These are phyloP conservation scores for Spilosoma lubricipeda DNA, from an alignment of 2,888 invertebrate species.

Conservation along the genomic window DNA sequence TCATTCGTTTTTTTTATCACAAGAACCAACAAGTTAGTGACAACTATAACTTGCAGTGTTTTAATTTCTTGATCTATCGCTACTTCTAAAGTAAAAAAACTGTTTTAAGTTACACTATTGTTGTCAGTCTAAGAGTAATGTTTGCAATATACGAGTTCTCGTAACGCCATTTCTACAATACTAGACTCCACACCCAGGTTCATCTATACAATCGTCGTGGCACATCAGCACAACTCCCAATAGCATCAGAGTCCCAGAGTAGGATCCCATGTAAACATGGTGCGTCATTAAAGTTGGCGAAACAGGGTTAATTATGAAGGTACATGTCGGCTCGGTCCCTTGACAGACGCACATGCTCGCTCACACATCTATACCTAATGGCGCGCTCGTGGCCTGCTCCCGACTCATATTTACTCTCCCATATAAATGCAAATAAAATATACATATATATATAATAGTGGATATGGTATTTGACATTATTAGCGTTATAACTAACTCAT, in stretches of 20 bases:
- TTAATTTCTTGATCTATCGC: background rate
- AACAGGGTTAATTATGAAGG: conserved; percentile 72
- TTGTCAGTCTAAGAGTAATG: too few relatives aligned
- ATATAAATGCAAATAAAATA: conserved; percentile 30
- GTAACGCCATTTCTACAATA: too few relatives aligned
- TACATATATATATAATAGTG: too few relatives aligned
- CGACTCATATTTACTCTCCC: conserved; percentile 34
- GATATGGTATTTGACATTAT: too few relatives aligned
- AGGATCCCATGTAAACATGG: conserved; percentile 65
- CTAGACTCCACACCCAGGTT: background rate
- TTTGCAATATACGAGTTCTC: too few relatives aligned
- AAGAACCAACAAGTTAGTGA: too few relatives aligned
- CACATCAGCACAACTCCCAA: conserved; percentile 8
- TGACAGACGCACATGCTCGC: conserved; percentile 3
- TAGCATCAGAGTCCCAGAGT: conserved; percentile 43
- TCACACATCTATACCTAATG: background rate
- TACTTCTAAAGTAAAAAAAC: background rate
- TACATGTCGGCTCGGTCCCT: conserved; percentile 45
- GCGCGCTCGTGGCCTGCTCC: conserved; percentile 20
- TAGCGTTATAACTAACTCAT: too few relatives aligned
- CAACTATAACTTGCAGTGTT: too few relatives aligned
- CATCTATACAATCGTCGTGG: background rate
- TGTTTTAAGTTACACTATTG: too few relatives aligned
- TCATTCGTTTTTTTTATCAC: background rate
- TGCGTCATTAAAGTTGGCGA: conserved; percentile 67